Base-by-base conservation (phyloP, 2,113 vertebrate genomes). In the Brachyistius frenatus region DNA sequence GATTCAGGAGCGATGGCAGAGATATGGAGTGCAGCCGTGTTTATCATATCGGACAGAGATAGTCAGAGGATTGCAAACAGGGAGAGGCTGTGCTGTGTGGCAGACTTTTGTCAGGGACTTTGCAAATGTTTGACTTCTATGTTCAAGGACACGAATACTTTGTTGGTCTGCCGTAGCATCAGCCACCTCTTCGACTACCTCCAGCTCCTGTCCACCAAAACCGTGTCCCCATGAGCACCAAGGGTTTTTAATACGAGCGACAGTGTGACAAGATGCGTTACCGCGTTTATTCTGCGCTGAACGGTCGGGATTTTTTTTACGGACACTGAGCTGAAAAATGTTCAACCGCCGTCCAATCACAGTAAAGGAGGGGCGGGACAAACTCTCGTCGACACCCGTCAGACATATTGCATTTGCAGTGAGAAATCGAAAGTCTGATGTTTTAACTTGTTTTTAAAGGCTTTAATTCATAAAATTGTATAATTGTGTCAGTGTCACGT, bases 1-100 rank as follows among this genome's bases (percentile, higher is more conserved):
- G 81, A 73, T 68, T 85, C 83, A 81, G 85, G 63, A 66, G 53
- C 32, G 89, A 94, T 91, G 74, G 78, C 33, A 62, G 60, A 73
- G 92, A 90, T 90, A 78, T 46, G 54, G 80, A 56, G 72, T 52
- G 73, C 73, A 78, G 79, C 56, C 8, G 33, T 53, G 66, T 86
- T 89, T 83, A 81, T 80, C 76, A 83, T 41, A 75, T 16, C 33
- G 62, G 73, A 44, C 58, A 66, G 53, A 52, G 60, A 73, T 50
- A 69, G 69, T 67, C 56, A 61, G 58, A 41, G 66, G 63, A 64
- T 30, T 62, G 50, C 63, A 69, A 69, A 81, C 79, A 75, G 80
- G 73, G 49, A 65, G 58, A 63, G 32, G 61, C 66, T 57, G 60
- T 52, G 39, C 58, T 81, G 60, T 75, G 66, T 39, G 2, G 66